Percentiles rank a stretch among this genome's conserved stretches.
phyloP scores from a whole-genome alignment of 2,888 invertebrate species.

The Stegana nigrithorax region DNA sequence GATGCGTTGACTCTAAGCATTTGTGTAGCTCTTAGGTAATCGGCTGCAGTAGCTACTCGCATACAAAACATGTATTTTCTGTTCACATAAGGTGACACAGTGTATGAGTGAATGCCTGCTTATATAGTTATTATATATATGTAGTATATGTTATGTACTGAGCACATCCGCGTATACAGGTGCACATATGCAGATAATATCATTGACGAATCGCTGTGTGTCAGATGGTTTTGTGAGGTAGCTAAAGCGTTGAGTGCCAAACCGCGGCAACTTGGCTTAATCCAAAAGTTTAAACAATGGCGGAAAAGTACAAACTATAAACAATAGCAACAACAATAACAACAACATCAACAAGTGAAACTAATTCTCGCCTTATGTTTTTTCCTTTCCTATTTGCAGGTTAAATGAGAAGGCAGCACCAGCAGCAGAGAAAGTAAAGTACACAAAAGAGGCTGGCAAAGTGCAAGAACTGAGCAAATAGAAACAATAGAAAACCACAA shows the following conservation, averaged over 20 bases:
- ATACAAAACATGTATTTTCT: too few species aligned
- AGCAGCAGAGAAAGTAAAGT: not conserved
- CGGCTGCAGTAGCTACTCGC: too few species aligned
- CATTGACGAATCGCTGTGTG: not conserved
- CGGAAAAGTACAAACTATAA: slow-evolving; percentile 47
- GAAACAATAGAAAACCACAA: too few species aligned
- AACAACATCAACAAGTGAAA: not conserved
- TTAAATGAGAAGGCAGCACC: slow-evolving; percentile 42
- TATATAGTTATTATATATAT: not conserved
- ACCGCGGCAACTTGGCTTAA: not conserved
- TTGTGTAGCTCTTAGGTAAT: too few species aligned
- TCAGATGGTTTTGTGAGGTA: not conserved
- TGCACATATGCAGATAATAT: too few species aligned
- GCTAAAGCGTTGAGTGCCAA: not conserved
- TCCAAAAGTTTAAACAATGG: not conserved
- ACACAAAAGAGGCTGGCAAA: not conserved
- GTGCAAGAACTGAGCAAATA: slow-evolving; percentile 13
- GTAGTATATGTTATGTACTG: too few species aligned
- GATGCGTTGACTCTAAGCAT: too few species aligned
- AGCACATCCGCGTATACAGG: too few species aligned
- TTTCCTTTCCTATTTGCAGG: slow-evolving; percentile 54
- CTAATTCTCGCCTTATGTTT: not conserved
- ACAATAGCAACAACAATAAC: not conserved
- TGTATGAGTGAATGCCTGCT: not conserved
- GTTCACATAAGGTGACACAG: not conserved